Conservation (phyloP, 2,113 vertebrate genomes). For the Dasyurus viverrinus region DNA sequence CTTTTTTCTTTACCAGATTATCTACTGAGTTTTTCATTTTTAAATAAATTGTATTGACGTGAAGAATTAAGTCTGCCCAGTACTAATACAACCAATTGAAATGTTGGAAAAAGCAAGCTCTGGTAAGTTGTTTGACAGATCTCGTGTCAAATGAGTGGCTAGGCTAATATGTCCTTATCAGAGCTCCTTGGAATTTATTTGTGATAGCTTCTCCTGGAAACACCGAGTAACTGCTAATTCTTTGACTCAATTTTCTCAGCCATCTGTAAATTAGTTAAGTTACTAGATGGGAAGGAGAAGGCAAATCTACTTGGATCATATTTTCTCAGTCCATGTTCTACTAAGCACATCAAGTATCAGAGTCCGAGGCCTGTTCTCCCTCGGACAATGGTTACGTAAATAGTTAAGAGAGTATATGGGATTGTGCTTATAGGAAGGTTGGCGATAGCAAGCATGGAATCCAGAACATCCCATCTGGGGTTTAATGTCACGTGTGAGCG, state of each 20-base stretch:
- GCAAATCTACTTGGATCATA: background rate
- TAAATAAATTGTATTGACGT: background rate
- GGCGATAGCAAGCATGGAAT: background rate
- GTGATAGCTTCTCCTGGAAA: background rate
- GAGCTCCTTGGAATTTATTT: background rate
- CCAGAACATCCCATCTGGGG: background rate
- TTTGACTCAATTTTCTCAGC: background rate
- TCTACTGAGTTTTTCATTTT: background rate
- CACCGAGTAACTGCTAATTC: background rate
- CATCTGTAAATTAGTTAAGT: background rate
- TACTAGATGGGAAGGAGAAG: background rate
- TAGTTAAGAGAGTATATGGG: background rate
- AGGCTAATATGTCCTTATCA: background rate
- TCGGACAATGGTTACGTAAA: background rate
- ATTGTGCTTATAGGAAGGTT: background rate
- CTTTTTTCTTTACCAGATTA: background rate
- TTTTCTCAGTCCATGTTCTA: background rate
- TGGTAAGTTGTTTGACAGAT: background rate
- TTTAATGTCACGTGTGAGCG: background rate
- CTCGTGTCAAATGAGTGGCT: background rate
- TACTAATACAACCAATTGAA: slow-evolving; percentile 14
- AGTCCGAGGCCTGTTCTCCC: background rate
- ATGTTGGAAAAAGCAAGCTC: background rate
- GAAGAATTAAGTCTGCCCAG: background rate
- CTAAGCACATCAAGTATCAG: background rate